Base-by-base conservation (phyloP, 1,140 invertebrate species). In the Anagrus nilaparvatae region DNA sequence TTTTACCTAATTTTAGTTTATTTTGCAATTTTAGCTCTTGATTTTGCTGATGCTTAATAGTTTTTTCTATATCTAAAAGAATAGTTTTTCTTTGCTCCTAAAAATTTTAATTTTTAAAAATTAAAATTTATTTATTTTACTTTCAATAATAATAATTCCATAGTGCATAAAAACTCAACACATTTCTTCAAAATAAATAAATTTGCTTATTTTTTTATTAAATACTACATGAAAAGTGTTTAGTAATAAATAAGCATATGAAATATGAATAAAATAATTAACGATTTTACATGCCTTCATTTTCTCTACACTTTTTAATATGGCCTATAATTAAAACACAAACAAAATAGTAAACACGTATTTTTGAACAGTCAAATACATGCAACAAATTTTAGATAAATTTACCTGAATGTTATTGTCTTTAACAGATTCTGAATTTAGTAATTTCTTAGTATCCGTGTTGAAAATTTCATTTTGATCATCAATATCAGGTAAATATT, bases 231-330 rank as follows among this genome's bases (percentile, higher is more conserved):
- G n/a, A n/a, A n/a, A n/a, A n/a, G n/a, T n/a, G n/a, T n/a, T n/a
- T n/a, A n/a, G n/a, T n/a, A n/a, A n/a, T n/a, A n/a, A n/a, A n/a
- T n/a, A n/a, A n/a, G n/a, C n/a, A n/a, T n/a, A n/a, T n/a, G n/a
- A n/a, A n/a, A n/a, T n/a, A 45, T 24, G 52, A 54, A 52, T 50
- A 51, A 62, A 61, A 56, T 47, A 34, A 47, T 53, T 52, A 51
- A 61, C 60, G 57, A 53, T 53, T 58, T 61, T 61, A 77, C 75
- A 71, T 77, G 73, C 75, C 74, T 77, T 77, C 58, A 65, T 60
- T 63, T 65, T 70, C 67, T 75, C 72, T 69, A 75, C 64, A 59
- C 69, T 65, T 65, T 59, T 65, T 59, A 76, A 69, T 61, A 66
- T 64, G 55, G 64, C 74, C 74, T 77, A 74, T 32, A 16, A 30